Base-by-base conservation (phyloP, 2,797 vertebrate species). In the Cheirogaleus major region DNA sequence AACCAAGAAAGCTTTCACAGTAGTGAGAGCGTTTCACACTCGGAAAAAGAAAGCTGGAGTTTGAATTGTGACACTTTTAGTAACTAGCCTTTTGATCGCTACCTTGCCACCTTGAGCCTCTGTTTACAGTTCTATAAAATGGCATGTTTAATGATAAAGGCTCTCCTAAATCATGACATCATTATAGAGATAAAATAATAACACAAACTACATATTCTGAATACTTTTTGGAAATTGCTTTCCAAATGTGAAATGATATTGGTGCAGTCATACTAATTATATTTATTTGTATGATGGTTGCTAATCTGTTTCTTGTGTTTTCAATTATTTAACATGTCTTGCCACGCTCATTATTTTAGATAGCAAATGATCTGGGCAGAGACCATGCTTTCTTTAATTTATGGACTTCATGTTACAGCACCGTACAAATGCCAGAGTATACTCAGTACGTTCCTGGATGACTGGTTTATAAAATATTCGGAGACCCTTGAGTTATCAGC, bases 381-480 rank as follows among this genome's bases (percentile, higher is more conserved):
- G 41, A 61, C 20, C 11, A 52, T 1, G 6, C 27, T 38, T 78
- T 50, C 45, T 85, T 86, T 73, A 81, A 81, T 50, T 61, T 78
- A 14, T 1, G 2, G 23, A 18, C 22, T 57, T 73, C 45, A 14
- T 18, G 63, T 89, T 65, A 78, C 14, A 67, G 65, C 5, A 48
- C 9, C 17, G 57, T 27, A 13, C 23, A 91, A 48, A 96, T 25
- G 14, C 69, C 81, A 73, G 27, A 69, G 25, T 43, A 20, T 43
- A 35, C 45, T 63, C 30, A 32, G 17, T 7, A 35, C 23, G 7
- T 38, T 80, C 52, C 52, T 61, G 10, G 41, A 92, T n/a, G 11
- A 59, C 38, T 32, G 32, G 22, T 55, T 90, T 80, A 94, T 81
- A 61, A 73, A 73, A 82, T 88, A 82, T 70, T 75, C 55, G n/a